A percentile compares a stretch with the other conserved stretches of the same genome.
phyloP scores from a whole-genome alignment of 2,113 vertebrate species.

The Sylvia atricapilla region DNA sequence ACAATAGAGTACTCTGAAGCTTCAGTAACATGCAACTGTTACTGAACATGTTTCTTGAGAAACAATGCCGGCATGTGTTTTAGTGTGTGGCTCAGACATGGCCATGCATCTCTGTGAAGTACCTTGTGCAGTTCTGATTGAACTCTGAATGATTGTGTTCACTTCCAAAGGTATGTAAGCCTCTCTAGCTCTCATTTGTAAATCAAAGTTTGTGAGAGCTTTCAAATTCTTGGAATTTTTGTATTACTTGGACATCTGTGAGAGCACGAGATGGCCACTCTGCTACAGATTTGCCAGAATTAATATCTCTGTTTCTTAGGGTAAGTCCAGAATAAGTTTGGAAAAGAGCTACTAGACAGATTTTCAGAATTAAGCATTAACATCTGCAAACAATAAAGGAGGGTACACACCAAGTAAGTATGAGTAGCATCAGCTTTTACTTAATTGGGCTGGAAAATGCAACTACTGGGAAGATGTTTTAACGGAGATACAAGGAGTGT shows the following conservation, averaged over 20 bases:
- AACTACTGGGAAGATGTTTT: background rate
- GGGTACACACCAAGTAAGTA: background rate
- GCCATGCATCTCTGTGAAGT: background rate
- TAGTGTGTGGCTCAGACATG: rapidly evolving
- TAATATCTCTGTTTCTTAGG: background rate
- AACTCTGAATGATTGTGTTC: background rate
- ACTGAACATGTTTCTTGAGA: background rate
- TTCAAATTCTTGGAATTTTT: background rate
- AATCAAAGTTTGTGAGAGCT: background rate
- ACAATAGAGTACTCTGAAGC: background rate
- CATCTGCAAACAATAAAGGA: background rate
- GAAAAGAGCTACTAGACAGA: background rate
- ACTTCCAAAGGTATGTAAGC: background rate
- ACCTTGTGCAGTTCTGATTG: background rate
- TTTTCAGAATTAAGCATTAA: background rate
- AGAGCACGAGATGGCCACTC: background rate
- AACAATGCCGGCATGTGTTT: rapidly evolving
- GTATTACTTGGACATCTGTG: background rate
- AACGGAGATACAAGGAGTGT: background rate
- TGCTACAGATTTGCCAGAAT: background rate
- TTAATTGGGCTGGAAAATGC: background rate
- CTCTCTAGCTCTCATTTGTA: background rate
- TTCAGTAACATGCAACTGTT: background rate
- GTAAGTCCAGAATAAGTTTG: background rate
- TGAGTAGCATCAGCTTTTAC: background rate